Evolutionary conservation across 2,113 vertebrate species (phyloP).

Genomic region (Gallinago paraguaiae): DNA sequence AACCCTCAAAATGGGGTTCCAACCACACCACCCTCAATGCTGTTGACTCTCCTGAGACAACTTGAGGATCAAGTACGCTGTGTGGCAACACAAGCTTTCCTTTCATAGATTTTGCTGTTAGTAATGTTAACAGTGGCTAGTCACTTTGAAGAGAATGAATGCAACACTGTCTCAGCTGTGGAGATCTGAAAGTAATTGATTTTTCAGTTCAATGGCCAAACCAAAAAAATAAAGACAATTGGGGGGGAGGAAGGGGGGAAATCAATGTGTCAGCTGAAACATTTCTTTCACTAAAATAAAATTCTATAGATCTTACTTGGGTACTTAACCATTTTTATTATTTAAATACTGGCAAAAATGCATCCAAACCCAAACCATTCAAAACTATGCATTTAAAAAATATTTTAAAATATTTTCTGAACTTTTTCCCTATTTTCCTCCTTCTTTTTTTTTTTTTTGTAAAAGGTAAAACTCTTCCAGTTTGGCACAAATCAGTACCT

Average conservation of each 20-base stretch:
- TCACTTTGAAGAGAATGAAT: neutral
- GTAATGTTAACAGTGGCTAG: neutral
- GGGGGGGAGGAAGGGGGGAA: neutral
- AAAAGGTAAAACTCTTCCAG: neutral
- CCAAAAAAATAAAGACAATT: neutral
- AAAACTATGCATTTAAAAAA: neutral
- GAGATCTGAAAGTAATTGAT: neutral
- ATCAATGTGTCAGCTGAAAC: neutral
- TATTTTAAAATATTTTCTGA: neutral
- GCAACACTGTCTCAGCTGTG: neutral
- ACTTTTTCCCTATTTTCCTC: neutral
- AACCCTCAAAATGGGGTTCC: neutral
- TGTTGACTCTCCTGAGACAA: neutral
- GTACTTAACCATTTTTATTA: neutral
- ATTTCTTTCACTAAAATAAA: neutral
- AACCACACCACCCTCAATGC: neutral
- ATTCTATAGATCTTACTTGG: neutral
- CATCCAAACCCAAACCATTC: neutral
- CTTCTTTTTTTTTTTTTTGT: too few species aligned
- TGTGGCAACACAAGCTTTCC: neutral
- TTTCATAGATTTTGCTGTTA: neutral
- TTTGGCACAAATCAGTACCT: neutral
- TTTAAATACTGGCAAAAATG: neutral
- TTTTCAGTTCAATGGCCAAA: conserved; percentile 34
- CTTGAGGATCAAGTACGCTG: neutral